Evolutionary conservation across 64 coral and sea anemone species (phyloP), one percentile per base, ranked within the genome.

Genomic region (Actinia tenebrosa): DNA sequence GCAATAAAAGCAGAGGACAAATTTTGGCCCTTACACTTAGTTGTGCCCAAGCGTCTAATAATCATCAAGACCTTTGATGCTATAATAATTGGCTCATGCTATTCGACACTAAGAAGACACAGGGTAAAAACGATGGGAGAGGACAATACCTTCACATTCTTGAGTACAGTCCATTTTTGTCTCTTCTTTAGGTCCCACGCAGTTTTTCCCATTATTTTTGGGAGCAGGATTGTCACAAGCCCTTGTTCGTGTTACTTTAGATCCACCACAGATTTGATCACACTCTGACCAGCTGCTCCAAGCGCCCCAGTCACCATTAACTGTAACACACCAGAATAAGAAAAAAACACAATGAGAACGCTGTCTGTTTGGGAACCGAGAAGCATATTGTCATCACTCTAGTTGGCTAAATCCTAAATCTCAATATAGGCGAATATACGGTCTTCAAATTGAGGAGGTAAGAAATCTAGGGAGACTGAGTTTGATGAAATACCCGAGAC

Each of bases 181-280:
- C 42, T 95, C 20, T 8, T 88, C 56, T 22, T 78, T 58, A 17
- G 64, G 23, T n/a, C 87, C 94, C 26, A 16, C 10, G 14, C 94
- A 95, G 10, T 16, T 26, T 27, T 47, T 23, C 6, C 94, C 90
- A 0, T 84, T 78, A 17, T 68, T 81, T 22, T 77, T 23, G 9
- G 90, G 94, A 13, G 64, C 37, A 3, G 94, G 94, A 19, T 92
- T 89, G 9, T 44, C 23, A 17, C 94, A 95, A 11, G 0, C 56
- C 10, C 92, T 87, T 25, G 56, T 89, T 18, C 92, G 68, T 47
- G 59, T 47, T 6, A 60, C 56, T 43, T 37, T 75, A 42, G 69
- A 26, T 17, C 87, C 78, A 61, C 78, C 87, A 50, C 87, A 89
- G 8, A 80, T 64, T 56, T 62, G 25, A 44, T 22, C 56, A 19